A percentile compares a stretch with the other conserved stretches of the same genome.
Conservation (phyloP, 2,113 vertebrate species). For the Fulica atra region DNA sequence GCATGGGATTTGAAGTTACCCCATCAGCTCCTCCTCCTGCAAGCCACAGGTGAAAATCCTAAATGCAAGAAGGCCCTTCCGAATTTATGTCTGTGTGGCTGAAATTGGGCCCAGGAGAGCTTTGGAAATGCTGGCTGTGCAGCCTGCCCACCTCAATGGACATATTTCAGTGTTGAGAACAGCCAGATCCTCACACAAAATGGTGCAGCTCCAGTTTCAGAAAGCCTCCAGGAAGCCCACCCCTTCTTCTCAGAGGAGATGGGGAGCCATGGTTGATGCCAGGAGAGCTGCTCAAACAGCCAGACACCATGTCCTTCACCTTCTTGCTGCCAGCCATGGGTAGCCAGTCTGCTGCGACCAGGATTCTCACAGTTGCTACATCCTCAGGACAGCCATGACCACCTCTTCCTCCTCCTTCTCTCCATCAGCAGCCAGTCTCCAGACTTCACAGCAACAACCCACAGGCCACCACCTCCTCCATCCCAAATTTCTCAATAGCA, state of each 20-base stretch:
- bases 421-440: background rate
- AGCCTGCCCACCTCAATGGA: background rate
- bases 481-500: background rate
- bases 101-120: background rate
- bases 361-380: background rate
- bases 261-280: background rate
- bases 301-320: fast-evolving
- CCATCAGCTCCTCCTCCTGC: background rate
- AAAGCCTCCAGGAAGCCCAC: background rate
- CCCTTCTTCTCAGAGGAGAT: background rate
- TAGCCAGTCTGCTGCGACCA: fast-evolving
- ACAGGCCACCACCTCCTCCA: background rate
- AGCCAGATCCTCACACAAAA: fast-evolving
- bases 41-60: background rate
- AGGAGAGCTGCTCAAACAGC: background rate
- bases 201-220: background rate
- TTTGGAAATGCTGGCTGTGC: background rate
- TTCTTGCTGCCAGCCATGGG: fast-evolving
- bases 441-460: background rate
- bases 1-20: background rate
- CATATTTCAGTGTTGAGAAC: background rate
- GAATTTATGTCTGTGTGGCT: background rate
- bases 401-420: background rate
- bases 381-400: background rate
- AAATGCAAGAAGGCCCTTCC: background rate